phyloP scores from a whole-genome alignment of 2,797 vertebrate species.

The Eulemur rubriventer region DNA sequence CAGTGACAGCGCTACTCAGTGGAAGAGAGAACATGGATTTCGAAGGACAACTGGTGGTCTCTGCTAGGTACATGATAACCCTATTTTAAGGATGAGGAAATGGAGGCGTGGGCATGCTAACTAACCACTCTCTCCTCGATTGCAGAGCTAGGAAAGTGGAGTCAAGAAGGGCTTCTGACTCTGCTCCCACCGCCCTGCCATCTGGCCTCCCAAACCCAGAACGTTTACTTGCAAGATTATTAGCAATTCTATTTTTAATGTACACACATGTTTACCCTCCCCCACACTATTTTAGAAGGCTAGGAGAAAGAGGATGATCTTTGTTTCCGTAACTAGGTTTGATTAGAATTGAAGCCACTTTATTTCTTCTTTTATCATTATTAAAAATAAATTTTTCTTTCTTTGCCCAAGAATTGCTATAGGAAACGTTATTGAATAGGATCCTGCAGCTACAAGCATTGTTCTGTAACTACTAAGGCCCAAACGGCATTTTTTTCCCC shows the following conservation, averaged over 20 bases:
- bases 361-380: slow-evolving; percentile 64
- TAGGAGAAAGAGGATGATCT: not conserved
- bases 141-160: not conserved
- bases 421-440: slow-evolving; percentile 26
- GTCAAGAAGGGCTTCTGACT: not conserved
- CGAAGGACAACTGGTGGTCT: not conserved
- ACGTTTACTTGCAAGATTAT: slow-evolving; percentile 23
- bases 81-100: not conserved
- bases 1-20: fast-evolving
- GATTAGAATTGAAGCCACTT: slow-evolving; percentile 50
- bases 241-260: slow-evolving; percentile 74
- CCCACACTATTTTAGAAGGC: slow-evolving; percentile 25
- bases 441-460: slow-evolving; percentile 74
- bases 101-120: not conserved
- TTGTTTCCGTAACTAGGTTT: slow-evolving; percentile 18
- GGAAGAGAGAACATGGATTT: fast-evolving
- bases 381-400: slow-evolving; percentile 67
- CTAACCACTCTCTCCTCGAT: not conserved
- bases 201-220: slow-evolving; percentile 67
- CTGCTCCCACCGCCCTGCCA: slow-evolving; percentile 19
- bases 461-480: slow-evolving; percentile 82
- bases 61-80: not conserved
- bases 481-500: slow-evolving; percentile 57
- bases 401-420: slow-evolving; percentile 48
- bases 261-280: slow-evolving; percentile 49